phyloP scores from a whole-genome alignment of 2,797 vertebrate species.

The Varecia variegata region DNA sequence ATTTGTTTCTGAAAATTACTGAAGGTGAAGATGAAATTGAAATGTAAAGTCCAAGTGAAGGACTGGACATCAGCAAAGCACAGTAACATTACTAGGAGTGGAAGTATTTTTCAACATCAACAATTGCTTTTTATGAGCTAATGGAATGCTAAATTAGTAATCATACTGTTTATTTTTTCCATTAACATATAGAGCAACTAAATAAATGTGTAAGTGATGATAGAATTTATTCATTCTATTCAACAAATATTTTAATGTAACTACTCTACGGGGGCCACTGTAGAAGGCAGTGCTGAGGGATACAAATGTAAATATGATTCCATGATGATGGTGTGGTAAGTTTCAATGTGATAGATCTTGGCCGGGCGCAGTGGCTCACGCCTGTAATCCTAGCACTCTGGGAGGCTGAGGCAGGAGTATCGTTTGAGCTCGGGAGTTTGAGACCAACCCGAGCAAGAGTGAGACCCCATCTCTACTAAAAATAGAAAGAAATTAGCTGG shows the following conservation, averaged over 20 bases:
- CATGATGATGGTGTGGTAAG: background rate
- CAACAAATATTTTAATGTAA: background rate
- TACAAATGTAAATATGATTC: background rate
- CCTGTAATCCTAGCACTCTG: too few species aligned
- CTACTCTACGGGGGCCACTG: background rate
- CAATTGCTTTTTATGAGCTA: background rate
- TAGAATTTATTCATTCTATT: background rate
- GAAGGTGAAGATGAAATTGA: background rate
- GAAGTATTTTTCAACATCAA: background rate
- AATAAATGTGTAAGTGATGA: background rate
- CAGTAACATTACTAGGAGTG: background rate
- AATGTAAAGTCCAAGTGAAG: slow-evolving; percentile 22
- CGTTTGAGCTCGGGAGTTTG: too few species aligned
- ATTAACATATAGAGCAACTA: background rate
- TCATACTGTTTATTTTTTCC: background rate
- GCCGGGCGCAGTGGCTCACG: too few species aligned
- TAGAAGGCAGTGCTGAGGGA: background rate
- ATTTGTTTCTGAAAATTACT: background rate
- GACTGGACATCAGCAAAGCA: background rate
- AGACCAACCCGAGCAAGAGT: too few species aligned
- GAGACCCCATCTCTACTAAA: too few species aligned
- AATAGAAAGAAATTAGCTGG: too few species aligned
- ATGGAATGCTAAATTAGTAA: background rate
- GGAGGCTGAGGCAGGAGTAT: too few species aligned
- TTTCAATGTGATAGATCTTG: background rate